Percentiles rank a stretch among this genome's conserved stretches.
Conservation (phyloP, 2,113 vertebrate species). For the Paradisaea rubra region DNA sequence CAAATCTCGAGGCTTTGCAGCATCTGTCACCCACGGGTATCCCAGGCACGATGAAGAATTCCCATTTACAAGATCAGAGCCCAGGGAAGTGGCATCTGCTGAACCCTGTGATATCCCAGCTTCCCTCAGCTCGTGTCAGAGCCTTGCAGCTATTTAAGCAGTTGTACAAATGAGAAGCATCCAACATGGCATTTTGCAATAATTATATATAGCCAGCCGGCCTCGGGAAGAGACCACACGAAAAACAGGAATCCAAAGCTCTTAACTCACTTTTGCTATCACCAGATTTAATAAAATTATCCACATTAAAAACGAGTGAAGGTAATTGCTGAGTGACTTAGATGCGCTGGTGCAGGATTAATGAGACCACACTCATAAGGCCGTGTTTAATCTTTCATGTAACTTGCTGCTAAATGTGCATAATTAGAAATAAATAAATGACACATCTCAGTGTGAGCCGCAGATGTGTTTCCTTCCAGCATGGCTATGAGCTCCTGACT, state of each 20-base stretch:
- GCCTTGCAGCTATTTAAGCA: neutral
- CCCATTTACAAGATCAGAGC: neutral
- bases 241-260: neutral
- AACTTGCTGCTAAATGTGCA: neutral
- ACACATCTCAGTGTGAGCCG: neutral
- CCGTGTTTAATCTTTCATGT: constrained; percentile 11
- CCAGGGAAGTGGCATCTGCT: neutral
- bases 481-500: neutral
- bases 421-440: neutral
- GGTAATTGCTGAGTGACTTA: neutral
- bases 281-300: constrained; percentile 13
- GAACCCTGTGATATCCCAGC: neutral
- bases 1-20: neutral
- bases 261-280: neutral
- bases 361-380: neutral
- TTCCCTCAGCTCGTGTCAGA: neutral
- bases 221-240: neutral
- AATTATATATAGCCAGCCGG: neutral
- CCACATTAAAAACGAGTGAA: neutral
- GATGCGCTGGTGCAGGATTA: neutral
- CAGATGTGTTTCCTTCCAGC: constrained; percentile 12
- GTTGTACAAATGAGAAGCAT: neutral
- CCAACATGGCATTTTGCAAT: neutral
- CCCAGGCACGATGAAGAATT: neutral
- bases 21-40: neutral